Conservation (phyloP, 92 coral and sea anemone genomes). For the Hydrozoanthus gracilis region DNA sequence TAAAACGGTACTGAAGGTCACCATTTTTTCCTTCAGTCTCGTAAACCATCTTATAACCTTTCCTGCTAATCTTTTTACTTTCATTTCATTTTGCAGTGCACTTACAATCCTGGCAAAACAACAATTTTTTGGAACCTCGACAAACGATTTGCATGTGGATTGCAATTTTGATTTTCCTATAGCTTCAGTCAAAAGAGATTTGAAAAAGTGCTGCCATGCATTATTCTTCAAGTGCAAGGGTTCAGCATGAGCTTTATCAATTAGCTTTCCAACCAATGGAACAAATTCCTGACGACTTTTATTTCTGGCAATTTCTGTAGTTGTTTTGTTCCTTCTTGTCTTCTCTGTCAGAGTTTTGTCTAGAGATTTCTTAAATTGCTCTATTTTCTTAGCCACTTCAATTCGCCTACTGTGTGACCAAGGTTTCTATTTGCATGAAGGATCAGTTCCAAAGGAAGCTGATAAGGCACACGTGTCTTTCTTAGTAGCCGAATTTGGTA, state of each 20-base stretch:
- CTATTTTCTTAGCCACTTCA: slow-evolving; percentile 44
- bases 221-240: slow-evolving; percentile 69
- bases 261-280: slow-evolving; percentile 58
- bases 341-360: slow-evolving; percentile 40
- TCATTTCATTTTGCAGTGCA: slow-evolving; percentile 70
- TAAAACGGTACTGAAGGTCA: slow-evolving; percentile 75
- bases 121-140: slow-evolving; percentile 64
- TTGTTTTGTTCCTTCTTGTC: slow-evolving; percentile 55
- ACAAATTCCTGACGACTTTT: slow-evolving; percentile 65
- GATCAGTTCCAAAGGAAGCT: slow-evolving; percentile 57
- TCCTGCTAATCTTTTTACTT: slow-evolving; percentile 62
- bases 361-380: slow-evolving; percentile 44
- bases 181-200: slow-evolving; percentile 66
- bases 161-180: slow-evolving; percentile 64
- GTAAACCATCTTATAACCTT: slow-evolving; percentile 76
- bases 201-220: slow-evolving; percentile 74
- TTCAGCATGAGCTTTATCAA: slow-evolving; percentile 71
- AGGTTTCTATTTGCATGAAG: slow-evolving; percentile 59
- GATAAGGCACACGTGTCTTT: slow-evolving; percentile 56
- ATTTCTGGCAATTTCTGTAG: slow-evolving; percentile 61
- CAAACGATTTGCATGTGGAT: slow-evolving; percentile 41
- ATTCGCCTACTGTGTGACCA: slow-evolving; percentile 57
- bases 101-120: slow-evolving; percentile 59
- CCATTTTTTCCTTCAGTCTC: slow-evolving; percentile 70
- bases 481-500: slow-evolving; percentile 65